Percentiles rank a stretch among this genome's conserved stretches.
These are phyloP conservation scores for Troides oblongomaculatus DNA, from an alignment of 2,888 invertebrate genomes.

Conservation along the genomic window DNA sequence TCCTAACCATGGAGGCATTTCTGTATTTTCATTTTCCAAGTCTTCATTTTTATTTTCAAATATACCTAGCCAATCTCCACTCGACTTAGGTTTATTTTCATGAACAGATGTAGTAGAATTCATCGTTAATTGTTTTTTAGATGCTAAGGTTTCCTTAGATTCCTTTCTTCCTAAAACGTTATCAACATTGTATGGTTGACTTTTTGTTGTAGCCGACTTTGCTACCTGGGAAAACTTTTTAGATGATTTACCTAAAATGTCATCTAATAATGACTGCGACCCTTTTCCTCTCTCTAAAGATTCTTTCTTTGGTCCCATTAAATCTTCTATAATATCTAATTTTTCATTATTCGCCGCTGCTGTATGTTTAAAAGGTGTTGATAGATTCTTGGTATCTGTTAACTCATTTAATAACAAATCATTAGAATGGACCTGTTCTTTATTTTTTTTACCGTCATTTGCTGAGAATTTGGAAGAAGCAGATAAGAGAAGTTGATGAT, in stretches of 20 bases:
- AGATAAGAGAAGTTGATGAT: slow-evolving; percentile 5
- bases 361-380: slow-evolving; percentile 57
- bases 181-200: slow-evolving; percentile 63
- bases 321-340: slow-evolving; percentile 56
- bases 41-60: slow-evolving; percentile 60
- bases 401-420: slow-evolving; percentile 29
- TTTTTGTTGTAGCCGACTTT: slow-evolving; percentile 51
- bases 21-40: slow-evolving; percentile 47
- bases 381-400: slow-evolving; percentile 40
- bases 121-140: slow-evolving; percentile 42
- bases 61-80: slow-evolving; percentile 72
- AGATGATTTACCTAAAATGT: slow-evolving; percentile 76
- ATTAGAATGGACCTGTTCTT: slow-evolving; percentile 25
- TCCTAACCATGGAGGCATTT: slow-evolving; percentile 69
- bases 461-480: slow-evolving; percentile 40
- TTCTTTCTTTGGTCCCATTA: slow-evolving; percentile 50
- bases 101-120: slow-evolving; percentile 44
- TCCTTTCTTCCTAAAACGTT: slow-evolving; percentile 58
- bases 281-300: slow-evolving; percentile 61
- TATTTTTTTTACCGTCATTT: slow-evolving; percentile 42
- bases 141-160: slow-evolving; percentile 42
- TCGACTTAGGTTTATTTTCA: slow-evolving; percentile 51
- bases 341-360: slow-evolving; percentile 51
- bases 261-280: slow-evolving; percentile 73
- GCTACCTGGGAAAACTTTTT: slow-evolving; percentile 48